Percentiles rank a stretch among this genome's conserved stretches.
phyloP scores from a whole-genome alignment of 2,888 invertebrate genomes.

The Eupelmus urozonus region DNA sequence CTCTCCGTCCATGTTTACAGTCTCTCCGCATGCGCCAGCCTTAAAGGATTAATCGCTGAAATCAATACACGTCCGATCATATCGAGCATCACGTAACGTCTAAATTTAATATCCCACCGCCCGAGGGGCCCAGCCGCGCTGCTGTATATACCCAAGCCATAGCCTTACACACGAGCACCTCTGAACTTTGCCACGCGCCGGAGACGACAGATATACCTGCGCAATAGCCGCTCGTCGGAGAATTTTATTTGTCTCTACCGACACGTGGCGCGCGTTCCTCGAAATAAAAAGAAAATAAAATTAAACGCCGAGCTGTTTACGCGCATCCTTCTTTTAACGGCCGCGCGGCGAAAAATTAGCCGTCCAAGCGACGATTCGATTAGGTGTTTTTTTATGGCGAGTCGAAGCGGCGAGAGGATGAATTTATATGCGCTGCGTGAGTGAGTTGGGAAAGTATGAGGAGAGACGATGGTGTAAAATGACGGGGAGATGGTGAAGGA shows the following conservation, averaged over 20 bases:
- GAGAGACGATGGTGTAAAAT: conserved; percentile 16
- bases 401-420: conserved; percentile 42
- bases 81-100: conserved; percentile 37
- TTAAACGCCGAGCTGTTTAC: too few species aligned
- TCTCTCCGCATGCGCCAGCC: neutral
- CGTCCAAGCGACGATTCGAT: conserved; percentile 43
- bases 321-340: too few species aligned
- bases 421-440: conserved; percentile 47
- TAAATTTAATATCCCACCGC: conserved; percentile 48
- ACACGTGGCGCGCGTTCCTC: too few species aligned
- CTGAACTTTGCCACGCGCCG: conserved; percentile 26
- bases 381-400: conserved; percentile 46
- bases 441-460: conserved; percentile 38
- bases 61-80: conserved; percentile 42
- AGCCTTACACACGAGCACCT: neutral
- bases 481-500: conserved; percentile 38
- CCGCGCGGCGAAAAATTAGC: conserved; percentile 32
- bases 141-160: too few species aligned
- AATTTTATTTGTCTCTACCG: neutral
- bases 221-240: too few species aligned
- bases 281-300: too few species aligned
- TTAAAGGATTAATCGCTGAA: conserved; percentile 39
- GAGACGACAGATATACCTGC: too few species aligned
- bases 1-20: conserved; percentile 15
- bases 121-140: conserved; percentile 9